Evolutionary conservation across 1,140 invertebrate genomes (phyloP).

Genomic region (Drosophila seguyi): DNA sequence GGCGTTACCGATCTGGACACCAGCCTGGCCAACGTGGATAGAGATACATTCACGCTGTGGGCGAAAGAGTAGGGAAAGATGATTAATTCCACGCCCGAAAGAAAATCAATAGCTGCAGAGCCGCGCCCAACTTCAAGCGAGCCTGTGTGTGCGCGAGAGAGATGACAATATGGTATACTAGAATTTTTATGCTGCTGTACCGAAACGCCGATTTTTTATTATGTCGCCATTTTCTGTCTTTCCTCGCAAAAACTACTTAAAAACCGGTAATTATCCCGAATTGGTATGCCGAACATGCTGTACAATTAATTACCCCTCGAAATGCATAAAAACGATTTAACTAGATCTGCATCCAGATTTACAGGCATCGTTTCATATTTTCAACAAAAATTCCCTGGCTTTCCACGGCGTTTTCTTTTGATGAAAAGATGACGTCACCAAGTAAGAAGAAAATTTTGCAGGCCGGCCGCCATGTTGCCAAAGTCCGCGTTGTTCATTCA

Average conservation of each 20-base stretch:
- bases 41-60: conserved; percentile 87
- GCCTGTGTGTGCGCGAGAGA: conserved; percentile 12
- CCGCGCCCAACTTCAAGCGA: conserved; percentile 52
- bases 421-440: conserved; percentile 60
- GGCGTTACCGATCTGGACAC: conserved; percentile 91
- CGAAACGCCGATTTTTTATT: conserved; percentile 1
- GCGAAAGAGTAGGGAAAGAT: neutral
- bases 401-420: conserved; percentile 2
- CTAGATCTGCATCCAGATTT: neutral
- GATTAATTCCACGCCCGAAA: conserved; percentile 25
- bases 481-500: neutral
- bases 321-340: neutral
- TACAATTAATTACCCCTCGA: neutral
- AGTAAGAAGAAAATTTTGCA: conserved; percentile 1
- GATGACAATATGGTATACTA: conserved; percentile 21
- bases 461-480: conserved; percentile 25
- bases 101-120: conserved; percentile 61
- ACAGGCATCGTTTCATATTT: too few species aligned
- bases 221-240: conserved; percentile 9
- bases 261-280: neutral
- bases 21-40: conserved; percentile 91
- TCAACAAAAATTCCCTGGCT: neutral
- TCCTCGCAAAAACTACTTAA: neutral
- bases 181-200: conserved; percentile 24
- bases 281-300: too few species aligned